phyloP scores from a whole-genome alignment of 2,888 invertebrate species.

The Fragum fragum region DNA sequence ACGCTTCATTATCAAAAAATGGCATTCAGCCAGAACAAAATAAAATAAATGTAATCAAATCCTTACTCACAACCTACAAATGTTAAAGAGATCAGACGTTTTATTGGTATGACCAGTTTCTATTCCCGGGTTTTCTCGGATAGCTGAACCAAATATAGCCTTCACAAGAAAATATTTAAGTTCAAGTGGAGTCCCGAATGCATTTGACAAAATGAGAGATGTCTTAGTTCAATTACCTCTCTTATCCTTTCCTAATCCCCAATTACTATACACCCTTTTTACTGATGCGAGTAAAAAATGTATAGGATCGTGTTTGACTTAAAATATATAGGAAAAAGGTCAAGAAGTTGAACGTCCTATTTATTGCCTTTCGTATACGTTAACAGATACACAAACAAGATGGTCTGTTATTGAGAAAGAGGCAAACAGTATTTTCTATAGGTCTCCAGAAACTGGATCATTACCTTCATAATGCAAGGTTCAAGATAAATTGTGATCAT shows the following conservation, averaged over 20 bases:
- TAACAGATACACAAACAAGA: conserved; percentile 35
- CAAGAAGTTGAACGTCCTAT: conserved; percentile 29
- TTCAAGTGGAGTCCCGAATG: conserved; percentile 28
- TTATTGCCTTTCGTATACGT: conserved; percentile 38
- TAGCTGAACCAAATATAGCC: conserved; percentile 40
- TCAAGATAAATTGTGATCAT: conserved; percentile 46
- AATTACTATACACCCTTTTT: conserved; percentile 13
- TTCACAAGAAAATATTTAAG: conserved; percentile 37
- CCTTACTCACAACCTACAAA: conserved; percentile 42
- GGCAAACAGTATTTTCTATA: conserved; percentile 29
- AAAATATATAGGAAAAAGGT: not conserved
- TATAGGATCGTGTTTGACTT: conserved; percentile 28
- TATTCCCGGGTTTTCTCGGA: conserved; percentile 47
- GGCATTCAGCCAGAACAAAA: conserved; percentile 47
- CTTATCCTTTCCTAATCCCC: conserved; percentile 21
- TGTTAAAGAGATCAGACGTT: conserved; percentile 30
- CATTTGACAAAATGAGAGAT: conserved; percentile 29
- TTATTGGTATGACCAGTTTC: conserved; percentile 39
- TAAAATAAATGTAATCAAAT: conserved; percentile 41
- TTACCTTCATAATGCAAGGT: conserved; percentile 44
- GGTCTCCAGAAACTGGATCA: conserved; percentile 42
- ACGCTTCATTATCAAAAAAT: conserved; percentile 40
- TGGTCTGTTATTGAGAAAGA: conserved; percentile 37
- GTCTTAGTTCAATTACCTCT: conserved; percentile 16
- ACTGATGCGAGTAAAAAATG: conserved; percentile 37